phyloP scores from a whole-genome alignment of 2,888 invertebrate species.

The Coenonympha glycerion region DNA sequence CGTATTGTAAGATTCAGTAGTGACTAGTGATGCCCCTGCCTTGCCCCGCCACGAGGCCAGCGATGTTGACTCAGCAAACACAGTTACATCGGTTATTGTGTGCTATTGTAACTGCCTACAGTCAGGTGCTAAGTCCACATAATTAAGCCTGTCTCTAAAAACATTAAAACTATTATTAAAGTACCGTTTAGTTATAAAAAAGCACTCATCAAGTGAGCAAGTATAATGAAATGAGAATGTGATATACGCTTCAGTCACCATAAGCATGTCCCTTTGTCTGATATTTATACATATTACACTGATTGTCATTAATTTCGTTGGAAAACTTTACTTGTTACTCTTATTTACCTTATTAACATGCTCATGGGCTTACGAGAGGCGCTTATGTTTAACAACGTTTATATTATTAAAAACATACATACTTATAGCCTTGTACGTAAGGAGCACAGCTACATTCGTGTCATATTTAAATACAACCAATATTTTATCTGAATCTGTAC shows the following conservation, averaged over 20 bases:
- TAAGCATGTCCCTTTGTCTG: constrained; percentile 19
- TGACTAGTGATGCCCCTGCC: constrained; percentile 35
- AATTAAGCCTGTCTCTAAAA: constrained; percentile 41
- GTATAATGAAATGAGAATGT: constrained; percentile 2
- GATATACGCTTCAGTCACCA: constrained; percentile 26
- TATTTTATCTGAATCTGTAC: constrained; percentile 5
- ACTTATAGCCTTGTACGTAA: no score
- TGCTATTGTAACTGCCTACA: constrained; percentile 49
- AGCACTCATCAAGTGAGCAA: not conserved
- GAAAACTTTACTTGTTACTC: not conserved
- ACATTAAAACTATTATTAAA: constrained; percentile 11
- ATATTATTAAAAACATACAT: not conserved
- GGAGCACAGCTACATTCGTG: not conserved
- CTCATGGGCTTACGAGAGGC: not conserved
- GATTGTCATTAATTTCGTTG: not conserved
- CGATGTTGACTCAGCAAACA: constrained; percentile 57
- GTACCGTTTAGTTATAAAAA: constrained; percentile 7
- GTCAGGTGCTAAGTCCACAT: constrained; percentile 42
- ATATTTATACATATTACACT: constrained; percentile 11
- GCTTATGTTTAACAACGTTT: not conserved
- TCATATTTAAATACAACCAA: constrained; percentile 11
- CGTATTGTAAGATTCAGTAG: constrained; percentile 23
- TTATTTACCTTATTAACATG: constrained; percentile 1
- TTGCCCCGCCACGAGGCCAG: constrained; percentile 55
- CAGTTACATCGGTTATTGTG: constrained; percentile 49